Percentiles rank a stretch among this genome's conserved stretches.
Conservation (phyloP, 2,113 vertebrate genomes). For the Ia io region DNA sequence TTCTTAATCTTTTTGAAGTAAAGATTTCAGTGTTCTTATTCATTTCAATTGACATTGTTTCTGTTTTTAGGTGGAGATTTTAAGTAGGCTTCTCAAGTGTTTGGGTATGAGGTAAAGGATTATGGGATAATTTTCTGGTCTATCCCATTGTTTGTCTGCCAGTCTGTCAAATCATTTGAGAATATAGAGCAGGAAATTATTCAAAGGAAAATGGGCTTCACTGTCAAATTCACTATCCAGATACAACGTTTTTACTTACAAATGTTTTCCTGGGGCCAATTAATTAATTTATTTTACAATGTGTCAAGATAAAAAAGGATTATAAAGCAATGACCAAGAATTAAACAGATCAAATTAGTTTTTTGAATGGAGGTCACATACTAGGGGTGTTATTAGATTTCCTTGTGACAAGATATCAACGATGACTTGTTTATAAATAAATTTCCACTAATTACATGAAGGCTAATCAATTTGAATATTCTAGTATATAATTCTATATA, state of each 20-base stretch:
- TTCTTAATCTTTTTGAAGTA: slow-evolving; percentile 45
- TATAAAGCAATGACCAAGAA: slow-evolving; percentile 39
- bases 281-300: slow-evolving; percentile 51
- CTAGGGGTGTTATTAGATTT: neutral
- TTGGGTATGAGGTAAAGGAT: slow-evolving; percentile 49
- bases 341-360: neutral
- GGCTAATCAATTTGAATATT: neutral
- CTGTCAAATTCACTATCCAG: slow-evolving; percentile 60
- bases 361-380: neutral
- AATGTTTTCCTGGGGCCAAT: slow-evolving; percentile 35
- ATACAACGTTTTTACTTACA: slow-evolving; percentile 37
- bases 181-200: slow-evolving; percentile 34
- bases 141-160: slow-evolving; percentile 24
- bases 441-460: neutral
- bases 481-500: neutral
- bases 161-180: slow-evolving; percentile 33
- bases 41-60: neutral
- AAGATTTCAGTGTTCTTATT: neutral
- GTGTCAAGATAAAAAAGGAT: neutral
- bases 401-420: neutral
- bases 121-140: neutral
- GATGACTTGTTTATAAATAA: neutral
- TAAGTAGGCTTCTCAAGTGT: slow-evolving; percentile 54
- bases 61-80: slow-evolving; percentile 37
- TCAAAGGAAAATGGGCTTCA: slow-evolving; percentile 33